Percentiles rank a stretch among this genome's conserved stretches.
These are phyloP conservation scores for Leptopilina syphax DNA, from an alignment of 2,888 invertebrate species.

Conservation along the genomic window DNA sequence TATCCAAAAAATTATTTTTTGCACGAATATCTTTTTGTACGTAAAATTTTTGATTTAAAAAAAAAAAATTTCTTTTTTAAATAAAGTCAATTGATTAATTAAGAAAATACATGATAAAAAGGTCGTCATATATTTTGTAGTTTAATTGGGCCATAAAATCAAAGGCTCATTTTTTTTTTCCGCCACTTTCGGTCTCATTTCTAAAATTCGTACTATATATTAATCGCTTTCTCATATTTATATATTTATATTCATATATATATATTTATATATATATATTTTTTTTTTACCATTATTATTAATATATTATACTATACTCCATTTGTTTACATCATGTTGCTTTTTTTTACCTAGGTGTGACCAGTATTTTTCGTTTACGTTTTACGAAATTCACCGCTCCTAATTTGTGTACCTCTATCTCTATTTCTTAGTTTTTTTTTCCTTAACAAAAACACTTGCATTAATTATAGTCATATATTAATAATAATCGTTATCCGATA, in stretches of 20 bases:
- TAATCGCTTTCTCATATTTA: slow-evolving; percentile 40
- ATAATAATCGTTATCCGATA: slow-evolving; percentile 60
- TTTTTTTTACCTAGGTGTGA: slow-evolving; percentile 57
- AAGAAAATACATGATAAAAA: background rate
- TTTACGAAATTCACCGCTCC: slow-evolving; percentile 54
- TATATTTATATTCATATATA: slow-evolving; percentile 41
- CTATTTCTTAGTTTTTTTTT: slow-evolving; percentile 51
- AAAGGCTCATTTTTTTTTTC: background rate
- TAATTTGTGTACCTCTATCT: slow-evolving; percentile 54
- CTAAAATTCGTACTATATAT: slow-evolving; percentile 32
- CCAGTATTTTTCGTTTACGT: slow-evolving; percentile 55
- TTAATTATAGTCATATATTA: slow-evolving; percentile 54
- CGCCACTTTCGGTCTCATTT: slow-evolving; percentile 10
- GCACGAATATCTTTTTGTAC: no score
- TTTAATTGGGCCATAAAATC: slow-evolving; percentile 28
- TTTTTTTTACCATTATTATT: slow-evolving; percentile 62
- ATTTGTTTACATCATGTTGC: slow-evolving; percentile 59
- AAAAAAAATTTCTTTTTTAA: background rate
- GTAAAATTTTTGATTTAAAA: no score
- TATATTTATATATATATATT: slow-evolving; percentile 47
- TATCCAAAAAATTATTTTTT: no score
- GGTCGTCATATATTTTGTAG: slow-evolving; percentile 9
- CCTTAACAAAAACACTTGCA: slow-evolving; percentile 57
- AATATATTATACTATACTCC: slow-evolving; percentile 67
- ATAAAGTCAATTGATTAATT: slow-evolving; percentile 4